Evolutionary conservation across 2,113 vertebrate species (phyloP).

Genomic region (Paracanthobrama guichenoti): DNA sequence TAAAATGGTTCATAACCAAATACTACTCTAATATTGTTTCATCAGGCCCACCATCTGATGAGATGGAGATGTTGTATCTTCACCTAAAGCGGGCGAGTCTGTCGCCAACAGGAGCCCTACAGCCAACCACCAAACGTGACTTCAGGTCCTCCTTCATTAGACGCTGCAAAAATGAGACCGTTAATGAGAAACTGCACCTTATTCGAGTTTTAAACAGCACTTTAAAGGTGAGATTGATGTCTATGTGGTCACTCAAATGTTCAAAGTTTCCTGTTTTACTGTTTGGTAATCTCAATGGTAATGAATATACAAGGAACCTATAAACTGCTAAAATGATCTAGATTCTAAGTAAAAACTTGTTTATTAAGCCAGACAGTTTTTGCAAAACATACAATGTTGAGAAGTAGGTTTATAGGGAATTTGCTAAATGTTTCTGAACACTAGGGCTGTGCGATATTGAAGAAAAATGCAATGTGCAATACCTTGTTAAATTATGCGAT

Average conservation of each 20-base stretch:
- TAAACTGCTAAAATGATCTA: not conserved
- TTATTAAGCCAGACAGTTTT: not conserved
- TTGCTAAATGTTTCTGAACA: not conserved
- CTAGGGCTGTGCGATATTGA: too few relatives aligned
- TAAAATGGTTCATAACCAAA: not conserved
- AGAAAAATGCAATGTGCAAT: too few relatives aligned
- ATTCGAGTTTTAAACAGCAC: slow-evolving; percentile 86
- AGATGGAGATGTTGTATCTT: slow-evolving; percentile 85
- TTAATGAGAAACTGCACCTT: slow-evolving; percentile 89
- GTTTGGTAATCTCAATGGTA: not conserved
- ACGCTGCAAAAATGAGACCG: slow-evolving; percentile 83
- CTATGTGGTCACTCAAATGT: not conserved
- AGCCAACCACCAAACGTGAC: slow-evolving; percentile 80
- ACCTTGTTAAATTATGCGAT: too few relatives aligned
- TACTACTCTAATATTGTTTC: not conserved
- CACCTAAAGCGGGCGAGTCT: slow-evolving; percentile 82
- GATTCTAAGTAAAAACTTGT: too few relatives aligned
- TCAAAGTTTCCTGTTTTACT: not conserved
- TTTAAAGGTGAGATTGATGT: slow-evolving; percentile 79
- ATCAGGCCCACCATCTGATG: slow-evolving; percentile 65
- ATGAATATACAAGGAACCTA: not conserved
- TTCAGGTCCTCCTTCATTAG: slow-evolving; percentile 84
- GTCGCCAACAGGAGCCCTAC: slow-evolving; percentile 79
- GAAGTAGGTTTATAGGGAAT: not conserved
- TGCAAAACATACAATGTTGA: not conserved